Evolutionary conservation across 2,888 invertebrate genomes (phyloP), one percentile per base, ranked within the genome.

Genomic region (Ecliptopera silaceata): DNA sequence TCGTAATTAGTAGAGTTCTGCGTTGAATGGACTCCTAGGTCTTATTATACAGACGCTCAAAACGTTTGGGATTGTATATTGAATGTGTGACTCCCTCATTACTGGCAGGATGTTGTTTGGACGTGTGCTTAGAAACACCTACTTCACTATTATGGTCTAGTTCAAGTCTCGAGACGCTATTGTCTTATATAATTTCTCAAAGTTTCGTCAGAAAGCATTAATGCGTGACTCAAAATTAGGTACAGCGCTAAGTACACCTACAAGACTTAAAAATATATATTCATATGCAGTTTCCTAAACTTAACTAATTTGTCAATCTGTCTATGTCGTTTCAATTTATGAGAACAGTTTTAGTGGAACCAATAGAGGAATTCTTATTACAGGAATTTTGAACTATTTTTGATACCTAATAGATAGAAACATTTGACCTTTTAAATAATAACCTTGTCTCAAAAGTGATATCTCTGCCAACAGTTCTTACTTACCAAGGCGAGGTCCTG

Each of bases 401-500:
- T n/a, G n/a, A n/a, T n/a, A n/a, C n/a, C n/a, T n/a, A n/a, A 26
- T 26, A 8, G 8, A 4, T 26, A 6, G 26, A 26, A 26, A 2
- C 26, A 26, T 26, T 26, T 26, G 22, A 22, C 22, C 22, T 22
- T 22, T 6, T 1, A 1, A 22, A 22, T 8, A 1, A 26, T 26
- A 26, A 26, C 26, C 26, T n/a, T n/a, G 11, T 20, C 20, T 26
- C 20, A 10, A 42, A 26, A 38, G 32, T 10, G n/a, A 1, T 26
- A 20, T 51, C 17, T 70, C 68, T 82, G 73, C 85, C 86, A 88
- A 56, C 92, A 95, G 95, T 94, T 64, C 88, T 93, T 65, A 93
- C 94, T 63, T 95, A 93, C 86, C 94, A 96, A 79, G 97, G 97
- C 57, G 96, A 96, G 84, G 94, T 95, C 67, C 87, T 97, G 72